Percentiles rank a stretch among this genome's conserved stretches.
phyloP scores from a whole-genome alignment of 2,113 vertebrate species.

The Bucco capensis region DNA sequence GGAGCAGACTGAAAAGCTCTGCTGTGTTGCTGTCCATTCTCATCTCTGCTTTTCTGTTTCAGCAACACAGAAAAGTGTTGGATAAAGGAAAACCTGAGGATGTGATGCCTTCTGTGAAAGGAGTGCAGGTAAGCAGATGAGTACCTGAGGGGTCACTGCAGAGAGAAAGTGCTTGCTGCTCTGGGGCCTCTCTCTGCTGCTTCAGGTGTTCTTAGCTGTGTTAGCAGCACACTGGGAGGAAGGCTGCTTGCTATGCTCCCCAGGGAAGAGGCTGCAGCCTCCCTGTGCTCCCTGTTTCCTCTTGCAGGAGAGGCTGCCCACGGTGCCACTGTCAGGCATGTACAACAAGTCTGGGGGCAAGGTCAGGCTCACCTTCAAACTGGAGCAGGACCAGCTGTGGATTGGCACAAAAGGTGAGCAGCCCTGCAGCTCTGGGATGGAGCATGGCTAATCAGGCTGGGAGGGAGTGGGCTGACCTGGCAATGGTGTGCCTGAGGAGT shows the following conservation, averaged over 20 bases:
- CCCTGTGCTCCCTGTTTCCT: not conserved
- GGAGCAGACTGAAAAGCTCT: not conserved
- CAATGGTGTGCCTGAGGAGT: no score
- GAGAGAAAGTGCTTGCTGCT: no score
- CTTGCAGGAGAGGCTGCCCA: slow-evolving; percentile 92
- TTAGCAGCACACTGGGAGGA: not conserved
- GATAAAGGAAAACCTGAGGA: slow-evolving; percentile 99
- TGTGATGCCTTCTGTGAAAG: slow-evolving; percentile 92
- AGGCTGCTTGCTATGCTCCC: not conserved
- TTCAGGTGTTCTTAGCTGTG: not conserved
- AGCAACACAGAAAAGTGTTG: slow-evolving; percentile 99
- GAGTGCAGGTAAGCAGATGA: slow-evolving; percentile 82
- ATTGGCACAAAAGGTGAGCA: slow-evolving; percentile 95
- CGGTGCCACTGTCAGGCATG: slow-evolving; percentile 97
- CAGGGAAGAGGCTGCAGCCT: not conserved
- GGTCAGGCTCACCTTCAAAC: slow-evolving; percentile 96
- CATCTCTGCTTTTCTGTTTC: slow-evolving; percentile 53
- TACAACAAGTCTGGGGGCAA: slow-evolving; percentile 98
- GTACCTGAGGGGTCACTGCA: not conserved
- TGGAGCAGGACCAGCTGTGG: slow-evolving; percentile 99
- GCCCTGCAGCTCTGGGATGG: not conserved
- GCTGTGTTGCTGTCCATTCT: not conserved
- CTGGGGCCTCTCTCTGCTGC: no score
- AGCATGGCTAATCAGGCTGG: no score
- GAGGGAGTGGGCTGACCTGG: no score